Conservation (phyloP, 2,888 invertebrate species). For the Hecatera dysodea region DNA sequence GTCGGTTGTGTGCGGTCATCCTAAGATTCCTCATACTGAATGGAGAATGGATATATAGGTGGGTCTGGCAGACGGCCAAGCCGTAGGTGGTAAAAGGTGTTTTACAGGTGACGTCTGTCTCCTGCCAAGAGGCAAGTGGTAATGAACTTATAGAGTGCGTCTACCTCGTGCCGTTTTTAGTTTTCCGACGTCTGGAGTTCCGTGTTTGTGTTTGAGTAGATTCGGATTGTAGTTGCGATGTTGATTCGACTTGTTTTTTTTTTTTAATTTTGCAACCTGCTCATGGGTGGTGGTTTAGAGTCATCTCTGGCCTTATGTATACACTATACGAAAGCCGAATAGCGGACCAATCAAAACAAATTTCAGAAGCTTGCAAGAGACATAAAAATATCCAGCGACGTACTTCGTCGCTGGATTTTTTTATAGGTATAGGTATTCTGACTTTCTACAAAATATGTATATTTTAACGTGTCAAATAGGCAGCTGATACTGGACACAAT, state of each 20-base stretch:
- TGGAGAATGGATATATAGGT: conserved; percentile 69
- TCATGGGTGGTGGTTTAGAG: no score
- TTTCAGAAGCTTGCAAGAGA: no score
- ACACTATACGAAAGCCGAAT: not conserved
- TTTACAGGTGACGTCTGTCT: conserved; percentile 76
- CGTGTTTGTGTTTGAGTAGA: conserved; percentile 8
- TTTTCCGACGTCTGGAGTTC: conserved; percentile 42
- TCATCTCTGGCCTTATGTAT: not conserved
- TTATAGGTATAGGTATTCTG: no score
- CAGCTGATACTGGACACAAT: no score
- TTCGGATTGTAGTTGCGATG: not conserved
- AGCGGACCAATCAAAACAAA: no score
- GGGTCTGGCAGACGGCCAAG: conserved; percentile 77
- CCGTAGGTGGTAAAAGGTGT: conserved; percentile 74
- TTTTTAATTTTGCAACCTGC: not conserved
- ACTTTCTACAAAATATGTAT: no score
- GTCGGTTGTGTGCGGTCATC: conserved; percentile 15
- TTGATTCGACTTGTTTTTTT: not conserved
- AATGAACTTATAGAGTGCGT: conserved; percentile 84
- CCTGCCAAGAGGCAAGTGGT: conserved; percentile 88
- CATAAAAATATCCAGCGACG: no score
- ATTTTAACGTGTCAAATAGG: no score
- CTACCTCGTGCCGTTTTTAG: conserved; percentile 66
- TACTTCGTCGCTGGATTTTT: no score
- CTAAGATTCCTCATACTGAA: conserved; percentile 66